Evolutionary conservation across 2,888 invertebrate species (phyloP).

Genomic region (Dromius quadrimaculatus): DNA sequence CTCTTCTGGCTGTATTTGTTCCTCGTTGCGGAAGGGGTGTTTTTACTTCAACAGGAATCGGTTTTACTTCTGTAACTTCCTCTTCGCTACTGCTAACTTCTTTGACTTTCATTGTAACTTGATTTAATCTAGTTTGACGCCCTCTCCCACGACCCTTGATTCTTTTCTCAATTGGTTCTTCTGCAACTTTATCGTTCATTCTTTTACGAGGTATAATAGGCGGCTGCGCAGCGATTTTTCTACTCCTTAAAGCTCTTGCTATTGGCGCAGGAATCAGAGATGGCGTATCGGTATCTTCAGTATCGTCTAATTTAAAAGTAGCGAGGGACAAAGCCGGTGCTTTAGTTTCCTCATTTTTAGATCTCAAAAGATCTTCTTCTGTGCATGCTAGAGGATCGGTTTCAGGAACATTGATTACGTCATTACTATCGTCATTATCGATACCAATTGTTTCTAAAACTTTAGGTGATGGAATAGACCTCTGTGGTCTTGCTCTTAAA

Average conservation of each 20-base stretch:
- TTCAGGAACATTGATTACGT: slow-evolving; percentile 58
- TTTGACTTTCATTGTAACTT: slow-evolving; percentile 53
- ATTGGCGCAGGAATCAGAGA: slow-evolving; percentile 40
- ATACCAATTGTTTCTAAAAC: slow-evolving; percentile 50
- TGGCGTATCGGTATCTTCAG: slow-evolving; percentile 52
- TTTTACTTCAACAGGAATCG: slow-evolving; percentile 26
- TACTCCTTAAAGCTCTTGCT: slow-evolving; percentile 49
- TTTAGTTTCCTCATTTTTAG: slow-evolving; percentile 43
- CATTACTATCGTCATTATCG: slow-evolving; percentile 54
- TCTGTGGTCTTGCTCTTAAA: slow-evolving; percentile 25
- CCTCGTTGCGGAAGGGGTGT: slow-evolving; percentile 46
- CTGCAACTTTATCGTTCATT: slow-evolving; percentile 58
- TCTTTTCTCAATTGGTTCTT: slow-evolving; percentile 46
- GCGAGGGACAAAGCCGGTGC: slow-evolving; percentile 53
- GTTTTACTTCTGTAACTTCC: slow-evolving; percentile 65
- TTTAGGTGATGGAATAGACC: slow-evolving; percentile 41
- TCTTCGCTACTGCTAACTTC: slow-evolving; percentile 69
- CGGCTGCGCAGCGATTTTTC: slow-evolving; percentile 13
- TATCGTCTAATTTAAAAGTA: slow-evolving; percentile 56
- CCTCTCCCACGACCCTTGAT: slow-evolving; percentile 20
- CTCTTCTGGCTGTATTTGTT: slow-evolving; percentile 56
- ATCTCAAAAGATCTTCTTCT: slow-evolving; percentile 57
- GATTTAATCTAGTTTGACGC: neutral
- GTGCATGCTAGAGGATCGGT: slow-evolving; percentile 64
- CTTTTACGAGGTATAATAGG: slow-evolving; percentile 58